These are phyloP conservation scores for Nasonovia ribisnigri DNA, from an alignment of 2,888 invertebrate species.

Conservation along the genomic window DNA sequence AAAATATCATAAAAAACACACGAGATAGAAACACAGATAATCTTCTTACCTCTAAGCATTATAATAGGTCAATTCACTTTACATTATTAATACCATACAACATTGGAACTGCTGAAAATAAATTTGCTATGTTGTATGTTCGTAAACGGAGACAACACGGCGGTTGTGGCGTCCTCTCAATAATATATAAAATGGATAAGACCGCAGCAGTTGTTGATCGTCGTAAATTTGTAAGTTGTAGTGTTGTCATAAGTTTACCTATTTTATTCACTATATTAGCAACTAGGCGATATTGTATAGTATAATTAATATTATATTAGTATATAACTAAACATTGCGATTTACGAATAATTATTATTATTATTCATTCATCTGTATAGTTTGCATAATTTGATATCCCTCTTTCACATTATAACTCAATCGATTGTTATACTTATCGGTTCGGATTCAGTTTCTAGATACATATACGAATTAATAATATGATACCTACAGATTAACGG, in stretches of 20 bases:
- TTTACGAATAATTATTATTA: not conserved
- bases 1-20: not conserved
- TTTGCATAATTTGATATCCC: not conserved
- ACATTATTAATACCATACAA: not conserved
- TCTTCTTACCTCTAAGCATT: not conserved
- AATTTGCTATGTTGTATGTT: not conserved
- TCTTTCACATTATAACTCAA: not conserved
- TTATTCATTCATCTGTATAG: not conserved
- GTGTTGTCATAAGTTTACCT: not conserved
- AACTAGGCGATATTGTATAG: not conserved
- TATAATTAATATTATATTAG: not conserved
- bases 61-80: not conserved
- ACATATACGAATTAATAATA: conserved; percentile 7
- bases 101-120: not conserved
- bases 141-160: not conserved
- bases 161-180: not conserved
- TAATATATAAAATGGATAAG: not conserved
- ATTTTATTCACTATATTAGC: not conserved
- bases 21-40: not conserved
- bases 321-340: conserved; percentile 1
- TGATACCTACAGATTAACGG: conserved; percentile 4
- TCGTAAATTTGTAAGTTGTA: not conserved
- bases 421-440: not conserved
- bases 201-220: not conserved
- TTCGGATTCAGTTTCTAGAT: conserved; percentile 9